Evolutionary conservation across 2,113 vertebrate species (phyloP).

Genomic region (Callorhinus ursinus): DNA sequence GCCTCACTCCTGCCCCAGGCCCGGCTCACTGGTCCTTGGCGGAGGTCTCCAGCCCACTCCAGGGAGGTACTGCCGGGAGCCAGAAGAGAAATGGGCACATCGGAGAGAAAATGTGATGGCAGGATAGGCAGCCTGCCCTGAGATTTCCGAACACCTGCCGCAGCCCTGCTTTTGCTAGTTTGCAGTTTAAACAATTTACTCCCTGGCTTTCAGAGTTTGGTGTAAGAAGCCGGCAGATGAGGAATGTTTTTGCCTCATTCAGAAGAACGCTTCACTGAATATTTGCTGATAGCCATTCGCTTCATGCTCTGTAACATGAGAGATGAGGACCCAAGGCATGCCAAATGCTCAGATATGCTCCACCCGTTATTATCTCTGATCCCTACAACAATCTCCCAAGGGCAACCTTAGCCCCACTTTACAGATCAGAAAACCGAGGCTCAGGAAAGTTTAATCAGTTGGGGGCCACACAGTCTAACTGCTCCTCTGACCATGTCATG

Average conservation of each 20-base stretch:
- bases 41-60: background rate
- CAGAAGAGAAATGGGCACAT: background rate
- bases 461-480: background rate
- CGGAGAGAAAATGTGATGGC: background rate
- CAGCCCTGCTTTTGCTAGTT: background rate
- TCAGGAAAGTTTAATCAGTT: background rate
- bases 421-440: background rate
- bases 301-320: background rate
- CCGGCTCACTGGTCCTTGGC: background rate
- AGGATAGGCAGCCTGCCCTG: background rate
- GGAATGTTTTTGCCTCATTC: background rate
- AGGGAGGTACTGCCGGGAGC: background rate
- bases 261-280: background rate
- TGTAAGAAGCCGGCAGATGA: background rate
- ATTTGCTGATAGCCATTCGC: background rate
- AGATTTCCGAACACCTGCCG: background rate
- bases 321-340: background rate
- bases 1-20: background rate
- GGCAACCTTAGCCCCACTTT: background rate
- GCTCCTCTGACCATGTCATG: accelerated
- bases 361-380: background rate
- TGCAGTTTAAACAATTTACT: background rate
- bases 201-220: background rate
- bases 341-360: background rate
- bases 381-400: background rate